These are phyloP conservation scores for Heliothis subflexa DNA, from an alignment of 1,140 invertebrate species.

Conservation along the genomic window DNA sequence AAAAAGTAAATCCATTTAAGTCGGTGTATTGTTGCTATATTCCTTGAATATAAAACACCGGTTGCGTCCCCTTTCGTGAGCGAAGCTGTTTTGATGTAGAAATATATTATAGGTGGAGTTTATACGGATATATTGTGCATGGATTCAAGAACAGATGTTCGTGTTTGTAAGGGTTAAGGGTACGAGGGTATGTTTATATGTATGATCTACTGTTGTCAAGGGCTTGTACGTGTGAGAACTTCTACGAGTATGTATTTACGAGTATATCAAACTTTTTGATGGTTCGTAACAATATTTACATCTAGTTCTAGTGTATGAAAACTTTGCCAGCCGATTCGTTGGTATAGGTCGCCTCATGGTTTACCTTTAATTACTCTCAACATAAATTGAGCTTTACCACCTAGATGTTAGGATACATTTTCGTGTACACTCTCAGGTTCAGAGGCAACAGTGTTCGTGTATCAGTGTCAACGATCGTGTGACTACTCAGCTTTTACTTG, in stretches of 20 bases:
- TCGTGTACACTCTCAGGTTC: not conserved
- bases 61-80: not conserved
- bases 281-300: not conserved
- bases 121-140: conserved; percentile 13
- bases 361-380: not conserved
- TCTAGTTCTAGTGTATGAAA: not conserved
- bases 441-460: conserved; percentile 18
- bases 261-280: no score
- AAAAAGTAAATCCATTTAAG: conserved; percentile 53
- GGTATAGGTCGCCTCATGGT: conserved; percentile 8
- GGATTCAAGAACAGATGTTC: conserved; percentile 9
- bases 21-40: conserved; percentile 37
- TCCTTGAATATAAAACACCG: conserved; percentile 52
- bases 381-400: not conserved
- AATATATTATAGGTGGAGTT: not conserved
- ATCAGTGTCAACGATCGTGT: conserved; percentile 45
- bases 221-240: not conserved
- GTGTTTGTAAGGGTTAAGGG: not conserved
- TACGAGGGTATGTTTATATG: not conserved
- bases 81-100: conserved; percentile 18
- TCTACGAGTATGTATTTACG: no score
- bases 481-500: conserved; percentile 44
- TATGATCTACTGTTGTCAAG: not conserved
- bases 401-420: conserved; percentile 2
- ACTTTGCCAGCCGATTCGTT: conserved; percentile 22